A percentile compares a stretch with the other conserved stretches of the same genome.
Conservation (phyloP, 2,113 vertebrate species). For the Amphiprion ocellaris region DNA sequence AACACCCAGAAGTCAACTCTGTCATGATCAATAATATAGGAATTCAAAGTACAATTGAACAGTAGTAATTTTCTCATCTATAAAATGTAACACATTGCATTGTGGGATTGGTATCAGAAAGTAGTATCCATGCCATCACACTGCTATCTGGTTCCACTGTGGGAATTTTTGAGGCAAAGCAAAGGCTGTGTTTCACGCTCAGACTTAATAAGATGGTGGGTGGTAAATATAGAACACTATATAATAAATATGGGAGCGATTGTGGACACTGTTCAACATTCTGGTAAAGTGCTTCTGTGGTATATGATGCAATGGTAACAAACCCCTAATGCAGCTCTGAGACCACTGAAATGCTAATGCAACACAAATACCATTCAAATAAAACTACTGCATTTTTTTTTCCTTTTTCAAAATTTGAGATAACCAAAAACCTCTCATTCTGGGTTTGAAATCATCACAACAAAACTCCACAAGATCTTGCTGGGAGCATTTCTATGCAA, state of each 20-base stretch:
- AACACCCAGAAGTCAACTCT: neutral
- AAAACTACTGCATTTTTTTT: neutral
- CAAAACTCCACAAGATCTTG: neutral
- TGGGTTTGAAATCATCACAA: neutral
- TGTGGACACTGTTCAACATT: neutral
- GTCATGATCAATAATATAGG: neutral
- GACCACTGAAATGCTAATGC: neutral
- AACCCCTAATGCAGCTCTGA: slow-evolving; percentile 3
- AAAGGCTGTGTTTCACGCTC: too few relatives aligned
- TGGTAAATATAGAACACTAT: neutral
- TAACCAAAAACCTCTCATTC: neutral
- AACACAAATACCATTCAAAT: neutral
- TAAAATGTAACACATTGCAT: neutral
- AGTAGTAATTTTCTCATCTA: neutral
- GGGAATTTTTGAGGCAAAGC: too few relatives aligned
- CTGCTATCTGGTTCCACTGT: too few relatives aligned
- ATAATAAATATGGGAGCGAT: neutral
- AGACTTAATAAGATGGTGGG: neutral
- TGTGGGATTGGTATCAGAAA: neutral
- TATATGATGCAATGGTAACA: neutral
- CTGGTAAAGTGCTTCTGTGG: neutral
- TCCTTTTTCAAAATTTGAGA: neutral
- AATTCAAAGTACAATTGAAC: too few relatives aligned
- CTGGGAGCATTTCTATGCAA: neutral
- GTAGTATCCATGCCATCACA: too few relatives aligned